Conservation (phyloP, 2,888 invertebrate species). For the Salticus scenicus region DNA sequence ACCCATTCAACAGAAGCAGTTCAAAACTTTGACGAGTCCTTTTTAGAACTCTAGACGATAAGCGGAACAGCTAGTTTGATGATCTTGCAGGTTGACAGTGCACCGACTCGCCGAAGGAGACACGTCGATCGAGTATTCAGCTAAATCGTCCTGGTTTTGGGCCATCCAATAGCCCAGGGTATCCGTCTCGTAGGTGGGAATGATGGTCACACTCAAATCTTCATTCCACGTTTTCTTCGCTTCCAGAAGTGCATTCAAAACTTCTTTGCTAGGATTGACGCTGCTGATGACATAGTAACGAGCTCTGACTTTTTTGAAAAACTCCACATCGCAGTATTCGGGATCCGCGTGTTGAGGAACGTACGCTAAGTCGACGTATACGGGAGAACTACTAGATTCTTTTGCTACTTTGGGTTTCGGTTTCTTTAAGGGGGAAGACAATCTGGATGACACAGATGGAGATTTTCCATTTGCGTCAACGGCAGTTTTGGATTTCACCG, state of each 20-base stretch:
- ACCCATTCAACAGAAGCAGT: conserved; percentile 63
- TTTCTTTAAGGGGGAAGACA: conserved; percentile 57
- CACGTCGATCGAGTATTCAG: conserved; percentile 93
- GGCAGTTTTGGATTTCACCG: conserved; percentile 34
- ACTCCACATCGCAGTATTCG: conserved; percentile 92
- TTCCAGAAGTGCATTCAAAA: conserved; percentile 94
- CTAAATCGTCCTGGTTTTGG: conserved; percentile 93
- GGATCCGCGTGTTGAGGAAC: conserved; percentile 97
- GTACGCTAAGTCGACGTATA: conserved; percentile 94
- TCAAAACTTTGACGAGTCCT: conserved; percentile 36
- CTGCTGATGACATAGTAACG: conserved; percentile 97
- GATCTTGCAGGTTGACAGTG: conserved; percentile 97
- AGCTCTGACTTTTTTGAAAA: conserved; percentile 93
- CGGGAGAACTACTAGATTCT: conserved; percentile 70
- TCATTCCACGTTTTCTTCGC: conserved; percentile 80
- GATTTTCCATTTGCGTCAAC: conserved; percentile 36
- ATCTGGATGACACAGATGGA: conserved; percentile 40
- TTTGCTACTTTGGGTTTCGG: conserved; percentile 35
- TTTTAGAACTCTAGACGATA: conserved; percentile 94
- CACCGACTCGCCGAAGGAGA: conserved; percentile 97
- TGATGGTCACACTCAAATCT: conserved; percentile 91
- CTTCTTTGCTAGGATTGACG: conserved; percentile 93
- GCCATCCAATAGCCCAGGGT: conserved; percentile 97
- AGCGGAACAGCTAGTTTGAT: conserved; percentile 97
- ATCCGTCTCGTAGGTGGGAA: conserved; percentile 98